Base-by-base conservation (phyloP, 2,888 invertebrate genomes). In the Ptychoptera contaminata region DNA sequence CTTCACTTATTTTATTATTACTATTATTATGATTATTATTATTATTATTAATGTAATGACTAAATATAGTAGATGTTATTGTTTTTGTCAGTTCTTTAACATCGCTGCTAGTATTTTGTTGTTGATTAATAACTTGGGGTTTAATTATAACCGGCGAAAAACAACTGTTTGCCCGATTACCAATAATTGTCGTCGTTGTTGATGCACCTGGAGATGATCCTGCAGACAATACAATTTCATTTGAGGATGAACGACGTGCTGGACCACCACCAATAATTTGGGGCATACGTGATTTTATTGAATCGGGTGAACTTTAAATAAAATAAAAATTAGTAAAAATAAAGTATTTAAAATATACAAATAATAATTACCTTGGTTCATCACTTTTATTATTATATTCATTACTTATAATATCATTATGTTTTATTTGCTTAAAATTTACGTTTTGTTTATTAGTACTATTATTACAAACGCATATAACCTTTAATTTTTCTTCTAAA, bases 401-500 rank as follows among this genome's bases (percentile, higher is more conserved):
- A 35, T 32, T 12, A 16, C 14, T 14, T 29, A 16, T 32, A 40
- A 2, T n/a, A 30, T 32, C 9, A 23, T 23, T 23, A 23, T 23
- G 23, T 16, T 12, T 44, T 34, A n/a, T 32, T 14, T 38, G 16
- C 16, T 35, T 44, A 10, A 16, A 36, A 38, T 44, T 45, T 43
- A 43, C 42, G 44, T 37, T 38, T 34, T 29, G 5, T 32, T 40
- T 16, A 43, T 49, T 30, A 54, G 54, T 46, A 23, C 23, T 23
- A 23, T 23, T 23, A 23, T 23, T 23, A 23, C 23, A 23, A 23
- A 3, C 23, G 23, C 70, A 63, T 49, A 80, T 60, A 46, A 72
- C 70, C 47, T 76, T 73, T 48, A 82, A 56, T 56, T 80, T 76
- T 48, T 74, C 72, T 53, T 75, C 23, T 23, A 23, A 23, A 23